Conservation (phyloP, 2,888 invertebrate species). For the Drosophila ustulata region DNA sequence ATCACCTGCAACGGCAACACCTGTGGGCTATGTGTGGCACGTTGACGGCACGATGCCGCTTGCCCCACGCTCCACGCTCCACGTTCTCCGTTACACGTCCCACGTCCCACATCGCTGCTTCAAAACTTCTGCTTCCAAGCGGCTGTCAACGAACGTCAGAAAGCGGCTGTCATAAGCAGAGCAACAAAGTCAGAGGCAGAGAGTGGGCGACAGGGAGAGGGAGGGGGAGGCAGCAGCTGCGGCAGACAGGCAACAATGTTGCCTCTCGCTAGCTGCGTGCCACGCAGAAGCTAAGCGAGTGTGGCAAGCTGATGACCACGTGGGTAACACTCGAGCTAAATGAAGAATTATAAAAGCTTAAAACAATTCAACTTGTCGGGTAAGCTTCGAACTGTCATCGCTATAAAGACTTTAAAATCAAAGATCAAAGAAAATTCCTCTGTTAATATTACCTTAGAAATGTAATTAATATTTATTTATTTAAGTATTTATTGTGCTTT, state of each 20-base stretch:
- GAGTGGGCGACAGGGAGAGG: no score
- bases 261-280: neutral
- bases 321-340: no score
- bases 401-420: no score
- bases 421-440: no score
- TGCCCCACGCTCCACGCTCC: slow-evolving; percentile 2
- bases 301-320: no score
- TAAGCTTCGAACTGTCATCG: no score
- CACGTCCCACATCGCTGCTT: slow-evolving; percentile 17
- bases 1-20: slow-evolving; percentile 52
- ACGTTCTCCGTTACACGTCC: neutral
- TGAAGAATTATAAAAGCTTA: no score
- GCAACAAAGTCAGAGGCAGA: neutral
- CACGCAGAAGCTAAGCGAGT: neutral
- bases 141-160: slow-evolving; percentile 45
- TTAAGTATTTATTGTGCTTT: no score
- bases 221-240: slow-evolving; percentile 7
- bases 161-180: slow-evolving; percentile 45
- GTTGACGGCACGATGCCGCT: slow-evolving; percentile 8
- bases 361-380: no score
- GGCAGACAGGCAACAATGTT: slow-evolving; percentile 14
- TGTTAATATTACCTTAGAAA: no score
- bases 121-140: slow-evolving; percentile 11
- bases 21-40: slow-evolving; percentile 41
- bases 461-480: no score